These are phyloP conservation scores for Brachypalpus laphriformis DNA, from an alignment of 2,888 invertebrate species.

Conservation along the genomic window DNA sequence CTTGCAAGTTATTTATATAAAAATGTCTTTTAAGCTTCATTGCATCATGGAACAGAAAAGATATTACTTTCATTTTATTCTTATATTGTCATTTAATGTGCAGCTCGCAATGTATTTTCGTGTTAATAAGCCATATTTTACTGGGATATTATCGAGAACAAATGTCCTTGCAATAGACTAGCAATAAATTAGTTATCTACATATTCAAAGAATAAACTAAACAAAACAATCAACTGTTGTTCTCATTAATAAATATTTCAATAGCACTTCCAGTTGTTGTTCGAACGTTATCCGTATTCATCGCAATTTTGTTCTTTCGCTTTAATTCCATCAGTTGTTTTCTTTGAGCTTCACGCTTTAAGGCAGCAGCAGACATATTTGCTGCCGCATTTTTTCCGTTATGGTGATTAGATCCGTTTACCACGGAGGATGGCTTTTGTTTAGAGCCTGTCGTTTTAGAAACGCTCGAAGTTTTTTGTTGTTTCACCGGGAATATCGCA, in stretches of 20 bases:
- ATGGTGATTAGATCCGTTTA: constrained; percentile 38
- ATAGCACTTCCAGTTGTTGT: constrained; percentile 61
- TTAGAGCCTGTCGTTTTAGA: constrained; percentile 75
- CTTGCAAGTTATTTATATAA: constrained; percentile 42
- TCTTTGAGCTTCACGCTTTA: constrained; percentile 88
- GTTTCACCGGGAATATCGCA: constrained; percentile 75
- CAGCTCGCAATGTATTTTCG: constrained; percentile 38
- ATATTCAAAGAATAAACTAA: constrained; percentile 28
- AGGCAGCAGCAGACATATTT: constrained; percentile 82
- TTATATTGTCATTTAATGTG: constrained; percentile 62
- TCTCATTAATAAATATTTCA: constrained; percentile 76
- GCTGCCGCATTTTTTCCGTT: constrained; percentile 75
- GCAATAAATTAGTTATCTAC: constrained; percentile 65
- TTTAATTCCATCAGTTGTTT: constrained; percentile 89
- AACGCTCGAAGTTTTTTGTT: constrained; percentile 77
- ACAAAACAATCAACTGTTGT: constrained; percentile 77
- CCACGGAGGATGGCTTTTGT: constrained; percentile 33
- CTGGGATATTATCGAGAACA: constrained; percentile 43
- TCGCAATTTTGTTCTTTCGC: constrained; percentile 80
- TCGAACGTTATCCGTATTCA: constrained; percentile 74
- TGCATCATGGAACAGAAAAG: constrained; percentile 31
- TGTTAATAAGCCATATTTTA: constrained; percentile 48
- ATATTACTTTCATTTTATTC: background rate
- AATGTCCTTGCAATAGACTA: constrained; percentile 64
- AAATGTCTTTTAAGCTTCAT: constrained; percentile 68